A percentile compares a stretch with the other conserved stretches of the same genome.
Evolutionary conservation across 2,113 vertebrate genomes (phyloP).

Genomic region (Australoheros scitulus): DNA sequence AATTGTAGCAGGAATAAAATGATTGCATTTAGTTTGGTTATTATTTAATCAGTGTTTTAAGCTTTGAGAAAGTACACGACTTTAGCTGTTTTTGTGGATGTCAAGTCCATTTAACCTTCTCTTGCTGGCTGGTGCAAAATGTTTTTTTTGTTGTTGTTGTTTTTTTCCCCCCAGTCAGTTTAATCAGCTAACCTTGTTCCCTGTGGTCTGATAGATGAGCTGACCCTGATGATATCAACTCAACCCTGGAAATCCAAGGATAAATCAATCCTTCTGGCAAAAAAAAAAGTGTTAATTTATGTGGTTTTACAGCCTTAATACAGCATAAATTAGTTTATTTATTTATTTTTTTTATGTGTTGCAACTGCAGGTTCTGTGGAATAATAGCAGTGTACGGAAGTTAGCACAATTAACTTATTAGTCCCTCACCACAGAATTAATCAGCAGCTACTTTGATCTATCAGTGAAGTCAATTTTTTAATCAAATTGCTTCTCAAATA

Average conservation of each 20-base stretch:
- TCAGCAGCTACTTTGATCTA: neutral
- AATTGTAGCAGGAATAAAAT: neutral
- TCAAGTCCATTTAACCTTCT: constrained; percentile 25
- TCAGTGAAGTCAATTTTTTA: neutral
- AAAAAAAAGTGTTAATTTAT: neutral
- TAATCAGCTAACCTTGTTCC: constrained; percentile 50
- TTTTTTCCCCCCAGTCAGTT: neutral
- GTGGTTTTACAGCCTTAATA: neutral
- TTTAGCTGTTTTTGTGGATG: neutral
- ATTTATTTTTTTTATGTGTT: neutral
- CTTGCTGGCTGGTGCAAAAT: neutral
- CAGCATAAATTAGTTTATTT: neutral
- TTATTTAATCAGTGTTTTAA: constrained; percentile 15
- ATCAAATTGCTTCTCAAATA: neutral
- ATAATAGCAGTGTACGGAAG: neutral
- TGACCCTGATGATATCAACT: constrained; percentile 33
- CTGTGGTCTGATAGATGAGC: constrained; percentile 26
- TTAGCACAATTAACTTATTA: neutral
- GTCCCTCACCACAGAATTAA: neutral
- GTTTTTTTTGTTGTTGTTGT: constrained; percentile 28
- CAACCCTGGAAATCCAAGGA: constrained; percentile 42
- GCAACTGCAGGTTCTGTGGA: too few species aligned
- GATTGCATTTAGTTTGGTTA: neutral
- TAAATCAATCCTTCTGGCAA: neutral
- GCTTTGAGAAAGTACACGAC: neutral